Percentiles rank a stretch among this genome's conserved stretches.
Conservation (phyloP, 2,113 vertebrate species). For the Grus americana region DNA sequence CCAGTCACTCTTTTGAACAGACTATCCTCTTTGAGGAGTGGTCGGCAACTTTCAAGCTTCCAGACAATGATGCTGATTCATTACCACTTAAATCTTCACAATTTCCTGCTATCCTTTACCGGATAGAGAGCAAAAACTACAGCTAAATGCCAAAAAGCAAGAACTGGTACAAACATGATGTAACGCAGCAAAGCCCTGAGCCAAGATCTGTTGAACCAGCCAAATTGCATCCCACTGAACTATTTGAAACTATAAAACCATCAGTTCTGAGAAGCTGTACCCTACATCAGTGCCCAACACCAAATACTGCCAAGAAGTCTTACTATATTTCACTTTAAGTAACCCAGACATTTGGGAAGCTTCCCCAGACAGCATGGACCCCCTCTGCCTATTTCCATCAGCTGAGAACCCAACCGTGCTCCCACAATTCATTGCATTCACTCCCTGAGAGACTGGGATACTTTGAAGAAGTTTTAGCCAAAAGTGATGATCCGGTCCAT, state of each 20-base stretch:
- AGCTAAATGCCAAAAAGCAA: background rate
- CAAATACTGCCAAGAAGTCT: background rate
- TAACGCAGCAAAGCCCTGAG: background rate
- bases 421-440: background rate
- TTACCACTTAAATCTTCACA: background rate
- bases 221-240: slow-evolving; percentile 8
- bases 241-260: background rate
- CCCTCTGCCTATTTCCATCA: background rate
- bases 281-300: background rate
- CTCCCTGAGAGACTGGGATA: background rate
- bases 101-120: background rate
- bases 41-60: background rate
- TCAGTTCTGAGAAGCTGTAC: background rate
- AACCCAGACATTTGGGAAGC: background rate
- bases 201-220: background rate
- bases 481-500: background rate
- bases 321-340: background rate
- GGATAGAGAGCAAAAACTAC: background rate
- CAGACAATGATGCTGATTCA: background rate
- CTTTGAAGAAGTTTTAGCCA: background rate
- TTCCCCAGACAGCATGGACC: background rate
- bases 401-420: background rate
- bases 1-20: background rate
- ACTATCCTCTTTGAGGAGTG: background rate
- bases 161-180: background rate